These are phyloP conservation scores for Paralvinella palmiformis DNA, from an alignment of 1,140 invertebrate genomes.

Conservation along the genomic window DNA sequence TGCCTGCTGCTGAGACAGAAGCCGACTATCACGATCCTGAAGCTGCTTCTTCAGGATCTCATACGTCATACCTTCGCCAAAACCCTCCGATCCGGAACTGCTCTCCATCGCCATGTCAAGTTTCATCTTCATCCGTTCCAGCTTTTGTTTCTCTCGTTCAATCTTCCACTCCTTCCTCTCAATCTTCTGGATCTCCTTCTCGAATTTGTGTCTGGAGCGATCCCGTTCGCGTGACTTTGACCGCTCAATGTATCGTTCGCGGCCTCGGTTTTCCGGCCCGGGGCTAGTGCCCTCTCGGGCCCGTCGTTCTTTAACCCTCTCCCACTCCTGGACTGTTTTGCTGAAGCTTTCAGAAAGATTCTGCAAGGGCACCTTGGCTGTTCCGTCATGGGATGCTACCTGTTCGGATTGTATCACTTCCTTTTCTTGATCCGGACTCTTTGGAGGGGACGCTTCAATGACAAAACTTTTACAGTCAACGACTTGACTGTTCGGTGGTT, in stretches of 20 bases:
- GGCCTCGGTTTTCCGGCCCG: constrained; percentile 11
- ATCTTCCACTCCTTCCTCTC: constrained; percentile 58
- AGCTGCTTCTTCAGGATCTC: constrained; percentile 80
- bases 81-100: constrained; percentile 33
- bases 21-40: not conserved
- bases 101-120: constrained; percentile 48
- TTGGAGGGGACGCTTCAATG: too few relatives aligned
- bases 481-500: too few relatives aligned
- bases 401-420: too few relatives aligned
- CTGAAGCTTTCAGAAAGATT: constrained; percentile 67
- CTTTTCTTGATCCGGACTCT: too few relatives aligned
- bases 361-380: too few relatives aligned
- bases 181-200: constrained; percentile 59
- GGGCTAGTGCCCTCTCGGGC: constrained; percentile 15
- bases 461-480: too few relatives aligned
- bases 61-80: constrained; percentile 55
- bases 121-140: constrained; percentile 56
- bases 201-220: constrained; percentile 52
- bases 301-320: constrained; percentile 50
- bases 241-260: constrained; percentile 22
- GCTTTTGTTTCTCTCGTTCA: constrained; percentile 39
- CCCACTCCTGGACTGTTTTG: constrained; percentile 67
- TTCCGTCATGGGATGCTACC: too few relatives aligned
- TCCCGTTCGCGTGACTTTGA: constrained; percentile 31
- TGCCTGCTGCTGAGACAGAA: not conserved